Percentiles rank a stretch among this genome's conserved stretches.
These are phyloP conservation scores for Copidosoma aretas DNA, from an alignment of 2,888 invertebrate genomes.

Conservation along the genomic window DNA sequence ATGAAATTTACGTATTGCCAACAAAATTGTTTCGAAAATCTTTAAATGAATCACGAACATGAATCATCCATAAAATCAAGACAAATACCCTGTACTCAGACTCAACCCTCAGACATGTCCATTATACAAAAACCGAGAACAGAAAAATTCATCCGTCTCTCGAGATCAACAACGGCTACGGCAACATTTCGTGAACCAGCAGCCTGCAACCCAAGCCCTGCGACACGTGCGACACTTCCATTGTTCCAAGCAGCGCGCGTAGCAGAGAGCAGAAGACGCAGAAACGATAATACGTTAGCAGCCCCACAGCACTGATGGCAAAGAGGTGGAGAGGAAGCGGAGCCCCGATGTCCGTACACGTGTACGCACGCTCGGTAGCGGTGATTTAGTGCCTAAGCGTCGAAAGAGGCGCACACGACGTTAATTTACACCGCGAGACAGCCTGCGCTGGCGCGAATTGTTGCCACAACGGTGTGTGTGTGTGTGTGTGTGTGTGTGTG, in stretches of 20 bases:
- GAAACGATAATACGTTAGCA: constrained; percentile 8
- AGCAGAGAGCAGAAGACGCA: not conserved
- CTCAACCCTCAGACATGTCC: no score
- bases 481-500: no score
- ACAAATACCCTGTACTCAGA: no score
- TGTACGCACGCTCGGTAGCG: not conserved
- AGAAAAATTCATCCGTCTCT: not conserved
- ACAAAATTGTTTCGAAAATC: no score
- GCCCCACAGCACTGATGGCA: not conserved
- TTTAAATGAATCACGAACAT: no score
- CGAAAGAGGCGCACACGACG: constrained; percentile 15
- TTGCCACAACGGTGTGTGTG: constrained; percentile 23
- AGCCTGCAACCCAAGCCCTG: no score
- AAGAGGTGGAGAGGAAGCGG: not conserved
- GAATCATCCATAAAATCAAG: no score
- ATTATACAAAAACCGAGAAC: not conserved
- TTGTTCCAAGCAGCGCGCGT: constrained; percentile 6
- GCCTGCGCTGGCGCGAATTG: constrained; percentile 16
- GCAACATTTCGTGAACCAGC: no score
- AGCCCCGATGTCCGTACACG: not conserved
- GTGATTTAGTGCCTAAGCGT: constrained; percentile 16
- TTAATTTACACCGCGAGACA: constrained; percentile 21
- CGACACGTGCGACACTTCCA: not conserved
- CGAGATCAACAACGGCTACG: not conserved
- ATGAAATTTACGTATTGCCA: no score